Conservation (phyloP, 2,888 invertebrate species). For the Drosophila buzzatii region DNA sequence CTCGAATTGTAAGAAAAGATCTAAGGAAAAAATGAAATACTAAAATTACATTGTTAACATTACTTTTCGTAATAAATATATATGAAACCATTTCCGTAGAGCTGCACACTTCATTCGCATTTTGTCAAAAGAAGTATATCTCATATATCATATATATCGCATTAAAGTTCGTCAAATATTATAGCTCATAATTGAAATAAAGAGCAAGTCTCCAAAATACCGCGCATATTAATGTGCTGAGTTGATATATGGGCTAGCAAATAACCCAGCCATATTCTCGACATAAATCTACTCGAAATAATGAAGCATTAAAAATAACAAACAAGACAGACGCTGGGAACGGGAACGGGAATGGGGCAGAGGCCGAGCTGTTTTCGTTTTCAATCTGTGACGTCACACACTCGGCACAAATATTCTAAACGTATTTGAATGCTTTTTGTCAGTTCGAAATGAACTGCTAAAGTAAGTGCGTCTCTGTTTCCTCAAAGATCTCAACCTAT, state of each 20-base stretch:
- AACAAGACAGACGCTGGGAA: conserved; percentile 11
- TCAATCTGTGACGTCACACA: conserved; percentile 28
- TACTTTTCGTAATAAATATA: too few relatives aligned
- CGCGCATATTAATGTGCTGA: conserved; percentile 35
- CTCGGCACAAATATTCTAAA: conserved; percentile 24
- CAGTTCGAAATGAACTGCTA: background rate
- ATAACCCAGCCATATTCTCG: conserved; percentile 34
- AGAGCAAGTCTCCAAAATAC: conserved; percentile 51
- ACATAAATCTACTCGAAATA: conserved; percentile 37
- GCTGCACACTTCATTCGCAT: too few relatives aligned
- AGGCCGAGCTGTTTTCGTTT: conserved; percentile 9
- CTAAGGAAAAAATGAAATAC: too few relatives aligned
- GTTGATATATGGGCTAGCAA: conserved; percentile 46
- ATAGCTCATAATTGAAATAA: conserved; percentile 53
- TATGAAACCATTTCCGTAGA: too few relatives aligned
- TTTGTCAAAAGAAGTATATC: too few relatives aligned
- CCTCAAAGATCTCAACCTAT: conserved; percentile 19
- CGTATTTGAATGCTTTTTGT: conserved; percentile 8
- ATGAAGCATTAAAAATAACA: conserved; percentile 37
- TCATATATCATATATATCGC: too few relatives aligned
- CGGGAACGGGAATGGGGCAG: too few relatives aligned
- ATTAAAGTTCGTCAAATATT: background rate
- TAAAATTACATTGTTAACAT: too few relatives aligned
- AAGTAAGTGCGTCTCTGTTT: conserved; percentile 8
- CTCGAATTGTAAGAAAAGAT: conserved; percentile 6